A percentile compares a stretch with the other conserved stretches of the same genome.
Conservation (phyloP, 92 coral and sea anemone species). For the Epizoanthus rinbou region DNA sequence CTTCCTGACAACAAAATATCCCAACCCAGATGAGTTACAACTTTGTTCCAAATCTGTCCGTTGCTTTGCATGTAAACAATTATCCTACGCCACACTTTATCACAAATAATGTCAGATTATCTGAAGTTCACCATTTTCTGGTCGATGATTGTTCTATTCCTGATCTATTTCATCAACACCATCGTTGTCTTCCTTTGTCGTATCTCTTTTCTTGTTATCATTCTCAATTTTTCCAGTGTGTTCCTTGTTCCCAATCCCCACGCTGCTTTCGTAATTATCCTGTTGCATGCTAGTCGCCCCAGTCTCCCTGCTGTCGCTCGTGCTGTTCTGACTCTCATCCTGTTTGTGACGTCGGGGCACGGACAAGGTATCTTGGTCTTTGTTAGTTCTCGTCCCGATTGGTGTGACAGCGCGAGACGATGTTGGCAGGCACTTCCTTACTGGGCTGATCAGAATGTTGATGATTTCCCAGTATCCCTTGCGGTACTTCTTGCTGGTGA, state of each 20-base stretch:
- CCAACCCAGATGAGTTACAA: too few relatives aligned
- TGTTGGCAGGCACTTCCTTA: background rate
- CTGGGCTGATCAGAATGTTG: slow-evolving; percentile 1
- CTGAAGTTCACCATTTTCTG: background rate
- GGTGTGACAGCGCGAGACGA: slow-evolving; percentile 36
- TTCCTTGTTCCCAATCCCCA: background rate
- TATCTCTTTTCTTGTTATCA: background rate
- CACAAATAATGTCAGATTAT: background rate
- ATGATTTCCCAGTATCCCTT: slow-evolving; percentile 68
- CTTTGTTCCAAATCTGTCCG: too few relatives aligned
- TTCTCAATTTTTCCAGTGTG: background rate
- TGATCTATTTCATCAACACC: background rate
- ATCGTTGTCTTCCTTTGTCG: background rate
- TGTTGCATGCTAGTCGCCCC: background rate
- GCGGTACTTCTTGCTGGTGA: slow-evolving; percentile 68
- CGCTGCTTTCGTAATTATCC: background rate
- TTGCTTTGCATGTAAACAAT: too few relatives aligned
- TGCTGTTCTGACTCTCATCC: background rate
- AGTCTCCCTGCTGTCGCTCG: background rate
- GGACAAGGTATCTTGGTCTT: background rate
- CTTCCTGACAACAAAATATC: too few relatives aligned
- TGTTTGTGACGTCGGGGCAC: background rate
- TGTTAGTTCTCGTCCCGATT: background rate
- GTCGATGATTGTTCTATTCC: background rate
- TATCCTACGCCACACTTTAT: too few relatives aligned